A percentile compares a stretch with the other conserved stretches of the same genome.
These are phyloP conservation scores for Alloplasta piceator DNA, from an alignment of 2,888 invertebrate genomes.

Conservation along the genomic window DNA sequence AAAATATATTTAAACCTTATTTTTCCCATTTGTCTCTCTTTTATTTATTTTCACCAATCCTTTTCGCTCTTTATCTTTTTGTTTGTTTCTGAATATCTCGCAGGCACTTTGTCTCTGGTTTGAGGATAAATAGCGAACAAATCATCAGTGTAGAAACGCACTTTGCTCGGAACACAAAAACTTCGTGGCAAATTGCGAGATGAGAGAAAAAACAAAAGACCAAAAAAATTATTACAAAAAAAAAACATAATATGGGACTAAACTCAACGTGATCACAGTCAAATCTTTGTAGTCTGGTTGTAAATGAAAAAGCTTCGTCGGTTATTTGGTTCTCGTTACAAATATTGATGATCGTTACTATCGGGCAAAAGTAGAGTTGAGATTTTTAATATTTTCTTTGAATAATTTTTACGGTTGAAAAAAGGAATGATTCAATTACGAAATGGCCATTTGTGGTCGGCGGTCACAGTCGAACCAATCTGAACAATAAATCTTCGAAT, in stretches of 20 bases:
- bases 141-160: constrained; percentile 47
- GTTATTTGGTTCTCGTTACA: constrained; percentile 39
- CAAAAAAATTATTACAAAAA: too few species aligned
- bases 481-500: not conserved
- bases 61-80: too few species aligned
- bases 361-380: constrained; percentile 35
- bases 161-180: constrained; percentile 41
- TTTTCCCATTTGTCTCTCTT: constrained; percentile 64
- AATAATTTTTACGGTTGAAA: too few species aligned
- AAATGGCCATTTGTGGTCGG: constrained; percentile 11
- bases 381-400: constrained; percentile 1
- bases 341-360: constrained; percentile 34
- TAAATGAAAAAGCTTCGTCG: constrained; percentile 28
- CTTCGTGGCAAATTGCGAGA: constrained; percentile 13
- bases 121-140: constrained; percentile 60
- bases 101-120: constrained; percentile 80
- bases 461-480: not conserved
- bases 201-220: too few species aligned
- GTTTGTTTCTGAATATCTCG: constrained; percentile 75
- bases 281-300: constrained; percentile 52
- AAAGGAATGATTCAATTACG: not conserved
- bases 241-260: too few species aligned
- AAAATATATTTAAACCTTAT: constrained; percentile 76
- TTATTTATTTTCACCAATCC: too few species aligned
- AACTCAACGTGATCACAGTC: constrained; percentile 61